Evolutionary conservation across 2,888 invertebrate genomes (phyloP), one percentile per base, ranked within the genome.

Genomic region (Rhabditophanes sp.): DNA sequence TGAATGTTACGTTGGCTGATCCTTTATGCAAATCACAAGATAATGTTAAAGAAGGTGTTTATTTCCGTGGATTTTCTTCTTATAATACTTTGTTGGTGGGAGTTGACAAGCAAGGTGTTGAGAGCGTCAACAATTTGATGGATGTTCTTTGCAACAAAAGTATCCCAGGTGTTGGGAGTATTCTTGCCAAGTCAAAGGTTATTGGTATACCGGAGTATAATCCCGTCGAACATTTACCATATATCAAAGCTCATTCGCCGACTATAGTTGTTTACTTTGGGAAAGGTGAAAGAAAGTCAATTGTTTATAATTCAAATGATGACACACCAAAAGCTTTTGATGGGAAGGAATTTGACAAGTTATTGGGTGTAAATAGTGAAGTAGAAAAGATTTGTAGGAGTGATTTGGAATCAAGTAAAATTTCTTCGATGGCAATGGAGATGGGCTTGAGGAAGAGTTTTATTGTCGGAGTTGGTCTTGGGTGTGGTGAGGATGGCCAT

Each of bases 291-390:
- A 30, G 44, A 17, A 24, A 38, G 25, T 45, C 39, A 9, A 24
- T 51, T 6, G 19, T 46, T 11, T 55, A 41, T 38, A 50, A 34
- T 24, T 39, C 43, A 2, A 35, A 37, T 3, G 39, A 49, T 17
- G 38, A 28, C 15, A 39, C 43, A 16, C 61, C 61, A 16, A 42
- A 41, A 17, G 40, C 50, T 3, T 61, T 61, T 37, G 41, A 61
- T 36, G 42, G 48, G 31, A 33, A 44, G 7, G 42, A 43, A 23
- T 44, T 61, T 33, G 61, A 57, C 23, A 44, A 46, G 23, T 53
- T n/a, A n/a, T n/a, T n/a, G n/a, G 50, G 23, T 26, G 60, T n/a
- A 28, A 31, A 11, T 51, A 46, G 41, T 46, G 17, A 28, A 38
- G 26, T 33, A 15, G 30, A 18, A 32, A 29, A 15, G 21, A 29